Conservation (phyloP, 2,113 vertebrate genomes). For the Chloropsis hardwickii region DNA sequence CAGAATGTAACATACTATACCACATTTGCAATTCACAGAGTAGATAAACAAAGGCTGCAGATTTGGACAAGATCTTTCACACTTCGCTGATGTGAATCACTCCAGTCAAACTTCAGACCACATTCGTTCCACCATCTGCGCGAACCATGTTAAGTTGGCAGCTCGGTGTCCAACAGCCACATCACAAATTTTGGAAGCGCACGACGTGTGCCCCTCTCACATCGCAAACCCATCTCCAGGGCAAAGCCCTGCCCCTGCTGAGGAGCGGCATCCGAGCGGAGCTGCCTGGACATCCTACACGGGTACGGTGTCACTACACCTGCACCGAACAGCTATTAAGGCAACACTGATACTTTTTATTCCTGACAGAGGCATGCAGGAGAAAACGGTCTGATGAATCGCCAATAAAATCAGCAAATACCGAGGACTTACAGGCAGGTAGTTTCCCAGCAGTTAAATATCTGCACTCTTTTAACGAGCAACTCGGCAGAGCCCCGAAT, state of each 20-base stretch:
- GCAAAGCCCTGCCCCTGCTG: background rate
- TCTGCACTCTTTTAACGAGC: background rate
- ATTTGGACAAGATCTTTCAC: constrained; percentile 21
- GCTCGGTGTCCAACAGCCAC: background rate
- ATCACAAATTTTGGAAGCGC: background rate
- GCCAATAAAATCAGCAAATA: background rate
- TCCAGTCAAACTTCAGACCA: constrained; percentile 43
- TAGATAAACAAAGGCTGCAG: constrained; percentile 12
- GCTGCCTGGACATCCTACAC: fast-evolving
- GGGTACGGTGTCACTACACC: background rate
- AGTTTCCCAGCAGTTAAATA: background rate
- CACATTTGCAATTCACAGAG: constrained; percentile 12
- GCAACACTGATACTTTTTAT: background rate
- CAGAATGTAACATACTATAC: background rate
- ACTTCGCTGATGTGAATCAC: background rate
- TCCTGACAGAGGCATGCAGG: background rate
- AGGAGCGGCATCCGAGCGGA: background rate
- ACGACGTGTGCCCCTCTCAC: background rate
- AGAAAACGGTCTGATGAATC: background rate
- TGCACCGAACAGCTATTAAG: fast-evolving
- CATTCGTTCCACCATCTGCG: constrained; percentile 16
- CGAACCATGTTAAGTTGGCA: background rate
- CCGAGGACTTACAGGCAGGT: background rate
- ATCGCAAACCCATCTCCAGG: background rate
- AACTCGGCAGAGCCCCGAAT: background rate